A percentile compares a stretch with the other conserved stretches of the same genome.
Conservation (phyloP, 2,888 invertebrate species). For the Macrophya annulata region DNA sequence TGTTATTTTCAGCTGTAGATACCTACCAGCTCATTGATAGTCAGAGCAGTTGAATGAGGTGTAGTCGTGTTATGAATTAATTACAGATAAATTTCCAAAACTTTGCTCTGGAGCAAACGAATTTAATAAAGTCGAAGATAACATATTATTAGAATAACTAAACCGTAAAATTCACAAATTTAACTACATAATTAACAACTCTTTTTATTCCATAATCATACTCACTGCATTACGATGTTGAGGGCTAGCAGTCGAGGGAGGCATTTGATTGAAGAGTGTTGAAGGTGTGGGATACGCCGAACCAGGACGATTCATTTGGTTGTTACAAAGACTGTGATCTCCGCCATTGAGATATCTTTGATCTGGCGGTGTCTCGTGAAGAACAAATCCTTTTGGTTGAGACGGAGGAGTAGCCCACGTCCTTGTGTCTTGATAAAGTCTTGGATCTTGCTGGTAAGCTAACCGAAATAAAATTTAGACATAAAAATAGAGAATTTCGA, state of each 20-base stretch:
- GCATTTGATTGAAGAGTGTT: constrained; percentile 80
- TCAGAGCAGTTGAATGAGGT: constrained; percentile 11
- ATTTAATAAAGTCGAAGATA: not conserved
- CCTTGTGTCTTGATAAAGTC: constrained; percentile 76
- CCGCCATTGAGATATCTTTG: constrained; percentile 86
- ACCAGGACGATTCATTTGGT: constrained; percentile 81
- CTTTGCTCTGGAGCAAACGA: not conserved
- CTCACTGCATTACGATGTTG: constrained; percentile 82
- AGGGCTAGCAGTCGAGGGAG: constrained; percentile 84
- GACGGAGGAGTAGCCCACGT: constrained; percentile 76
- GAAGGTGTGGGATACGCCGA: constrained; percentile 80
- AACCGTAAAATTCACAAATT: not conserved
- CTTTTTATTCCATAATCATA: constrained; percentile 54
- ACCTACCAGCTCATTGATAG: constrained; percentile 26
- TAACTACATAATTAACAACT: not conserved
- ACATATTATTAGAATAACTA: not conserved
- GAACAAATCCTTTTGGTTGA: constrained; percentile 84
- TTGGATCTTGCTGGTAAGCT: constrained; percentile 69
- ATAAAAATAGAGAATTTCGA: constrained; percentile 31
- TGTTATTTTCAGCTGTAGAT: constrained; percentile 7
- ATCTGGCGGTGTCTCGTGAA: constrained; percentile 81
- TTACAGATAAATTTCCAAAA: constrained; percentile 1
- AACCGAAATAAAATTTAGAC: not conserved
- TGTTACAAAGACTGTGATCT: constrained; percentile 81
- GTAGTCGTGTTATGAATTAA: constrained; percentile 5